phyloP scores from a whole-genome alignment of 2,113 vertebrate genomes.

The Lamprotornis superbus region DNA sequence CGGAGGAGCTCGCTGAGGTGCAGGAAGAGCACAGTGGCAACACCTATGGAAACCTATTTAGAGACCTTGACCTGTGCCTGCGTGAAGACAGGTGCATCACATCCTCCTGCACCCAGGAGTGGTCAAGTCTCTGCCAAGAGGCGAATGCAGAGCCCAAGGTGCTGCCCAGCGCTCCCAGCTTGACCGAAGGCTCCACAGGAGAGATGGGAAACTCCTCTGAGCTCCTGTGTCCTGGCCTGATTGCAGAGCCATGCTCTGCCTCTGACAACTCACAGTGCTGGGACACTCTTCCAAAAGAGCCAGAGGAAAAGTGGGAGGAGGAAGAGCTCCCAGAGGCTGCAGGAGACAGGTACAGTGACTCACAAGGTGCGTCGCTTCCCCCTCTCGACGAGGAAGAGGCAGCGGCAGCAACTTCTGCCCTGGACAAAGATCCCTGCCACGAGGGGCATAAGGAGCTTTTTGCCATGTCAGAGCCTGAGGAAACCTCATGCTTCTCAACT shows the following conservation, averaged over 20 bases:
- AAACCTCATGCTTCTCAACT: not conserved
- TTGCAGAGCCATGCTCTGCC: not conserved
- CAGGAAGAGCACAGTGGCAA: not conserved
- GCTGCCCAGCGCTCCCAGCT: fast-evolving
- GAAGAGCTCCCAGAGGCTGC: not conserved
- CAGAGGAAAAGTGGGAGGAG: not conserved
- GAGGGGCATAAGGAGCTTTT: fast-evolving
- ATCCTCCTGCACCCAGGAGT: not conserved
- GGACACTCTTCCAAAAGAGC: not conserved
- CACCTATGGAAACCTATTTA: fast-evolving
- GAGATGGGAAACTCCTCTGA: not conserved
- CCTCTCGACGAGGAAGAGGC: not conserved
- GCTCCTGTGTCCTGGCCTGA: not conserved
- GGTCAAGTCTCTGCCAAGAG: not conserved
- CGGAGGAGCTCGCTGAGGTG: fast-evolving
- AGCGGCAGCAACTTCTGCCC: no score
- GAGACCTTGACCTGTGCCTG: fast-evolving
- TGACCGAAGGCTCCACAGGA: not conserved
- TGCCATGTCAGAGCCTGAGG: not conserved
- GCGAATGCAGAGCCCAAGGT: not conserved
- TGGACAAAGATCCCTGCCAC: not conserved
- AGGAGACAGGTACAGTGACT: not conserved
- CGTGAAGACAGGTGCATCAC: fast-evolving
- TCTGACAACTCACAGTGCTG: no score
- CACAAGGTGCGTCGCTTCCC: fast-evolving